A percentile compares a stretch with the other conserved stretches of the same genome.
Evolutionary conservation across 2,113 vertebrate genomes (phyloP).

Genomic region (Micromys minutus): DNA sequence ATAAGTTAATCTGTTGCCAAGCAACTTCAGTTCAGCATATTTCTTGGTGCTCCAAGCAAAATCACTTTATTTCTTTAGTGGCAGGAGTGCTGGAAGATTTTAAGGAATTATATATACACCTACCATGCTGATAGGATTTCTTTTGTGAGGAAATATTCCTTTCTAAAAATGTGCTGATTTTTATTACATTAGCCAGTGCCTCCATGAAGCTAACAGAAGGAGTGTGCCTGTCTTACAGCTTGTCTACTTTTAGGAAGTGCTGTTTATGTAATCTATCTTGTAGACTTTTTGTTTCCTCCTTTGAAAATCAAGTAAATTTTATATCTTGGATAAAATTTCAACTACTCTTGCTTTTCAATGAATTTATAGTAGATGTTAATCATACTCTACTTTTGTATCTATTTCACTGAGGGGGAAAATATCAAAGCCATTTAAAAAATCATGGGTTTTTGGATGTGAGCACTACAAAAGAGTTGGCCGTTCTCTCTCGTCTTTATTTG

Average conservation of each 20-base stretch:
- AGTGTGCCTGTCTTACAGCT: conserved; percentile 1
- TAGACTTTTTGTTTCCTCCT: not conserved
- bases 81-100: conserved; percentile 59
- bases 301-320: not conserved
- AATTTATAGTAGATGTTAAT: not conserved
- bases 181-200: not conserved
- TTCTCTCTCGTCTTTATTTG: not conserved
- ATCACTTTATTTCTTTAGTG: conserved; percentile 71
- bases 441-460: not conserved
- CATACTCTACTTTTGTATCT: not conserved
- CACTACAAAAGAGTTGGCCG: not conserved
- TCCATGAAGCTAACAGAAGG: conserved; percentile 6
- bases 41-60: conserved; percentile 61
- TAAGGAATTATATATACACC: conserved; percentile 47
- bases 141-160: not conserved
- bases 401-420: not conserved
- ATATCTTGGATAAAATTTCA: not conserved
- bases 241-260: not conserved
- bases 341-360: not conserved
- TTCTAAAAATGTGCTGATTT: conserved; percentile 38
- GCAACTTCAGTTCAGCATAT: conserved; percentile 69
- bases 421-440: not conserved
- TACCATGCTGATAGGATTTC: not conserved
- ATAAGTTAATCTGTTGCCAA: conserved; percentile 76
- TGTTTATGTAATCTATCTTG: not conserved